Evolutionary conservation across 2,888 invertebrate genomes (phyloP), one percentile per base, ranked within the genome.

Genomic region (Aphidoletes aphidimyza): DNA sequence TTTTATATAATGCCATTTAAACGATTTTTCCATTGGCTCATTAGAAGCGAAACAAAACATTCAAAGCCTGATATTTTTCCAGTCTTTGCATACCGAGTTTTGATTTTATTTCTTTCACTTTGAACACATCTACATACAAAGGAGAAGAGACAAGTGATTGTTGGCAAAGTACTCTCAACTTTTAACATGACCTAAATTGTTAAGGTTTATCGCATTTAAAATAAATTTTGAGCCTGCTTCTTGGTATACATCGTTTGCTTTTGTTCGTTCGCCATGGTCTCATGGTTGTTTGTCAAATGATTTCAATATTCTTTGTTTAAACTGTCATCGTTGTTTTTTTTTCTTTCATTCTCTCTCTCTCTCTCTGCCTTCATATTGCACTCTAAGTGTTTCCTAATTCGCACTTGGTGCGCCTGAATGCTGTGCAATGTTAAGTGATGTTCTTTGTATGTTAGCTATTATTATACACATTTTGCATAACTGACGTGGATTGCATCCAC

Each of bases 151-250:
- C 30, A 30, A 69, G 69, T 30, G 69, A 69, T 69, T 69, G 69
- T 69, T 69, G 14, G 3, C 69, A 14, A 69, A 69, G 69, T 37
- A 36, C 83, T 83, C 83, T 83, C 83, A 83, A 83, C 83, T 83
- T 83, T 83, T 83, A 83, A 83, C 83, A 83, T 83, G 83, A 83
- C 83, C 83, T 30, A 83, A 47, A 47, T 83, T 83, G 83, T 83
- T 83, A 37, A 22, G 37, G 81, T 81, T 81, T 81, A 69, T 69
- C 69, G 69, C 69, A 69, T 69, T 69, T 69, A 69, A 69, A 30
- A 69, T 22, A 22, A 69, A 69, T 26, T 3, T 54, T 54, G 22
- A 22, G n/a, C 22, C 47, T 14, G 54, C 22, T 22, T n/a, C 1
- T 30, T 30, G n/a, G 14, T 69, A 30, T 69, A 0, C 69, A 69